These are phyloP conservation scores for Xestobium rufovillosum DNA, from an alignment of 2,888 invertebrate species.

Conservation along the genomic window DNA sequence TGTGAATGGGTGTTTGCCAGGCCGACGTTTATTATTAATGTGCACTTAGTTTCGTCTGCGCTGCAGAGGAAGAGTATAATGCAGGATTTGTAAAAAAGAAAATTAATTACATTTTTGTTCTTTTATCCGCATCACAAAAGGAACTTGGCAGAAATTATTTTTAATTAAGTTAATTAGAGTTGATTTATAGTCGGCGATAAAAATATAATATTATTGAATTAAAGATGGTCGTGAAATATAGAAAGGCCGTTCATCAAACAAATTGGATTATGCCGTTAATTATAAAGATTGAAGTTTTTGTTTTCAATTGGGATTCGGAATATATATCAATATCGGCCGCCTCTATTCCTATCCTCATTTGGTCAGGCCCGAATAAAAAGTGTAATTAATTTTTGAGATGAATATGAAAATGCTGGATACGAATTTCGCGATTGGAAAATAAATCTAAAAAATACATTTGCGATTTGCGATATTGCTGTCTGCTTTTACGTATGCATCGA, in stretches of 20 bases:
- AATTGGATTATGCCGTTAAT: constrained; percentile 30
- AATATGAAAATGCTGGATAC: constrained; percentile 41
- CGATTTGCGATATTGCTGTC: constrained; percentile 34
- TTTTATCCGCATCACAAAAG: constrained; percentile 34
- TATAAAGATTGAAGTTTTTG: constrained; percentile 29
- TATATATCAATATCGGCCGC: too few species aligned
- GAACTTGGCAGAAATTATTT: constrained; percentile 42
- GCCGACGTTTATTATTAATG: too few species aligned
- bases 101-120: constrained; percentile 38
- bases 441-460: constrained; percentile 40
- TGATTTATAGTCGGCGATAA: constrained; percentile 43
- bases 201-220: constrained; percentile 45
- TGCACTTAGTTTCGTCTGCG: too few species aligned
- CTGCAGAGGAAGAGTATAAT: too few species aligned
- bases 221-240: constrained; percentile 40
- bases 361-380: constrained; percentile 32
- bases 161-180: constrained; percentile 42
- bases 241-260: constrained; percentile 24
- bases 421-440: constrained; percentile 39
- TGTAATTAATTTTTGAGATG: constrained; percentile 43
- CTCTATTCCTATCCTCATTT: constrained; percentile 31
- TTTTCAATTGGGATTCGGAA: constrained; percentile 17
- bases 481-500: constrained; percentile 25
- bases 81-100: constrained; percentile 37
- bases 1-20: too few species aligned